Evolutionary conservation across 1,140 invertebrate genomes (phyloP).

Genomic region (Octopus sinensis): DNA sequence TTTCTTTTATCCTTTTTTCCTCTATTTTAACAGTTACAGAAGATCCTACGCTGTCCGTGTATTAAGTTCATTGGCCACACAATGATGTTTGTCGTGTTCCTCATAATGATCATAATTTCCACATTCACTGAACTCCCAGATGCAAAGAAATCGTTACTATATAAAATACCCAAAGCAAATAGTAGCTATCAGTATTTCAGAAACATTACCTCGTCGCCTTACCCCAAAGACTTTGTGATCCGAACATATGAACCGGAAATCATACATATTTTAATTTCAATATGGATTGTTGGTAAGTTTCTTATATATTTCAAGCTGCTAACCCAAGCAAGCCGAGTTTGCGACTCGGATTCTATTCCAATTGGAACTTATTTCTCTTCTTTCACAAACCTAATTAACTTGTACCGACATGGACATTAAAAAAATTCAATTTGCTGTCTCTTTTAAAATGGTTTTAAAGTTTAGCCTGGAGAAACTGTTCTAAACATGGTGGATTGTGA

Average conservation of each 20-base stretch:
- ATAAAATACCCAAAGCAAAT: neutral
- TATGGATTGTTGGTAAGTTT: constrained; percentile 45
- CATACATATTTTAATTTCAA: constrained; percentile 39
- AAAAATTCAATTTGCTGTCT: no score
- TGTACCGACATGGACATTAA: no score
- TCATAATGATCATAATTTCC: constrained; percentile 62
- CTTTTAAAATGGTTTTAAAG: no score
- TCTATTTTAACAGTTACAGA: constrained; percentile 40
- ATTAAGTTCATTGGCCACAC: constrained; percentile 58
- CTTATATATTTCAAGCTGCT: no score
- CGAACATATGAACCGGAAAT: constrained; percentile 39
- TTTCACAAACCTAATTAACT: no score
- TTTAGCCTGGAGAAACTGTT: no score
- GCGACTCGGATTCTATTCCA: no score
- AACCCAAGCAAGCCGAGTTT: no score
- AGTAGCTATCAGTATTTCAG: constrained; percentile 13
- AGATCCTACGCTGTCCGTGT: constrained; percentile 47
- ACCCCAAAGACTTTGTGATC: constrained; percentile 38
- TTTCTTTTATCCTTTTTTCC: constrained; percentile 1
- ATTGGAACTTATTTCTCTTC: no score
- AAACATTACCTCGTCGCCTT: constrained; percentile 10
- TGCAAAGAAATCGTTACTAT: constrained; percentile 22
- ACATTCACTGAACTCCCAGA: constrained; percentile 38
- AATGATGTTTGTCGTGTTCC: constrained; percentile 66
- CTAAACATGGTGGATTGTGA: no score